Conservation (phyloP, 2,797 vertebrate genomes). For the Vultur gryphus region DNA sequence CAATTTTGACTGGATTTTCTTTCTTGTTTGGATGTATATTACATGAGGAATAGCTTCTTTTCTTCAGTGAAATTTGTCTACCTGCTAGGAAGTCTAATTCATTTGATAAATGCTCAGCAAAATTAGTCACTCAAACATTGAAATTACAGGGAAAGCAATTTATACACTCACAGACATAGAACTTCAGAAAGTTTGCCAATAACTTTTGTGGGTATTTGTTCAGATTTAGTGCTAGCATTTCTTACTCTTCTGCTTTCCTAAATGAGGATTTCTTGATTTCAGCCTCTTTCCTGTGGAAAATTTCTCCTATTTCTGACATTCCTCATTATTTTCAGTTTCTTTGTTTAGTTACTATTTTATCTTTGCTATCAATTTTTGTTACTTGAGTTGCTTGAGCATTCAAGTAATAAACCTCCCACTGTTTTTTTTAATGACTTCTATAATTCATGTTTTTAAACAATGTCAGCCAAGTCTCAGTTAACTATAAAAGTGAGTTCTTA, state of each 20-base stretch:
- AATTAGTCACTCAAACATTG: background rate
- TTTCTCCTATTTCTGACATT: background rate
- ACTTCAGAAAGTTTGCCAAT: background rate
- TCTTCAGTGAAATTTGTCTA: background rate
- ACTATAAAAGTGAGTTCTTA: conserved; percentile 12
- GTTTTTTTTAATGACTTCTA: background rate
- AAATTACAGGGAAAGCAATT: background rate
- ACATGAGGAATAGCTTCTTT: background rate
- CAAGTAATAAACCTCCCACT: conserved; percentile 5
- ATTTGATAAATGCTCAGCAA: background rate
- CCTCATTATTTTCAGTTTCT: background rate
- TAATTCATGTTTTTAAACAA: background rate
- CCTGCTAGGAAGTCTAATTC: background rate
- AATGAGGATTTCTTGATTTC: background rate
- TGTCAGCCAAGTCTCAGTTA: background rate
- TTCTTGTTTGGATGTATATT: background rate
- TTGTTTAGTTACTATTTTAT: conserved; percentile 1
- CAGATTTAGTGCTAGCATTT: background rate
- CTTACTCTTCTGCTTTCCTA: background rate
- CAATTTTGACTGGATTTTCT: background rate
- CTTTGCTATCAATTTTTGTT: conserved; percentile 1
- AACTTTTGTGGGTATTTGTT: background rate
- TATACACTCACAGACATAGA: background rate
- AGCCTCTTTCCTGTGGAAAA: background rate
- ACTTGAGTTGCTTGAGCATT: background rate